Base-by-base conservation (phyloP, 2,888 invertebrate genomes). In the Rotaria sp. region DNA sequence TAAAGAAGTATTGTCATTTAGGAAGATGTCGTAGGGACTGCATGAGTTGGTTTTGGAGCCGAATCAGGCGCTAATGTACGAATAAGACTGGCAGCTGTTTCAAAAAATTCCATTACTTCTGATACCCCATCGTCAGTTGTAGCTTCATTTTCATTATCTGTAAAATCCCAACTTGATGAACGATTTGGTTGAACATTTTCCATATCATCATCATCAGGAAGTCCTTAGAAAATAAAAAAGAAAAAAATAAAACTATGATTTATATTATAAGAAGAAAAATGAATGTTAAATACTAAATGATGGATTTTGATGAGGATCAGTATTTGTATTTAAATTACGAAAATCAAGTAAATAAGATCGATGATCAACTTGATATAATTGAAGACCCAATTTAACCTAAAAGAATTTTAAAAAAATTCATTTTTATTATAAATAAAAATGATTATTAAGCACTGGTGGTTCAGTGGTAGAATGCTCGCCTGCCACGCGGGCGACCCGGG, bases 101-200 rank as follows among this genome's bases (percentile, higher is more conserved):
- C 99, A 90, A 99, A 99, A 93, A 99, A 99, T 92, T 99, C 98
- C 95, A 99, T 96, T 2, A 98, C 98, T 91, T 97, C 96, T 90
- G 98, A 97, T 0, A 95, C 87, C 86, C 88, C 88, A 24, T 88
- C 87, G 1, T 55, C 35, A 50, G 50, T n/a, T 35, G 15, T 41
- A 41, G 24, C 26, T 80, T 88, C 45, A 75, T n/a, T n/a, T 11
- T 75, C 75, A 41, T 75, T 45, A 75, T 45, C 75, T 41, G 38
- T 45, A 45, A 75, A 75, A 45, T 75, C 75, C 75, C 75, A 75
- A 18, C 35, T 67, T 30, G n/a, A 67, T 35, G 67, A 67, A 67
- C 35, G 67, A 35, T 67, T 30, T 35, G 67, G 67, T 75, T 75
- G 75, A 41, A 41, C 11, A 75, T 75, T 75, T 75, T 75, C 89